Evolutionary conservation across 2,888 invertebrate species (phyloP), one percentile per base, ranked within the genome.

Genomic region (Griposia aprilina): DNA sequence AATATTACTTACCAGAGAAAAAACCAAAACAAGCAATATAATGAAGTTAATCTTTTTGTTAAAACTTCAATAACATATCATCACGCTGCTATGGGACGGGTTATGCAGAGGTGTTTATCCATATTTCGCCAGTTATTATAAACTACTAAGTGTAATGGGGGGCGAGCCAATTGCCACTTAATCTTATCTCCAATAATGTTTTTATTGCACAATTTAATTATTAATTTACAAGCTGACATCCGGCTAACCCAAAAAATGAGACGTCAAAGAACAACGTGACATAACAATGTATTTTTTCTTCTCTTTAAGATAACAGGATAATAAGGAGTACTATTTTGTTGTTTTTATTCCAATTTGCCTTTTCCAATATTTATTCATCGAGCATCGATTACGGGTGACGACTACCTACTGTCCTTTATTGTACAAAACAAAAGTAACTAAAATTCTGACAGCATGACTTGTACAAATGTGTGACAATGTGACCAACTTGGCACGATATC

Each of bases 201-300:
- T 63, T 55, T 41, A 82, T 66, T 70, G 59, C 65, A 36, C 55
- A 48, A 57, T 82, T 30, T 26, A n/a, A 57, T 62, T 0, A 41
- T 26, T 59, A 15, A 66, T 48, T 23, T 30, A 41, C 11, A 67
- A 62, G 50, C 3, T 3, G 55, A 65, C 17, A 76, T 77, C 67
- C 62, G 78, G 57, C 15, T 63, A 63, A 30, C n/a, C 30, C 41
- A 76, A 68, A 50, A 71, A 45, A 30, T 17, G 5, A 60, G 69
- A 84, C 82, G 69, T 84, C 80, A 80, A 79, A 55, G 26, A 52
- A 23, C 8, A 73, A 62, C 15, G 30, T 81, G 55, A 50, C 59
- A 83, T 50, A 78, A 45, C 50, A 55, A 36, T 23, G 26, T 55
- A n/a, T 78, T 65, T 52, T 36, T 55, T 30, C 15, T 20, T 20